Evolutionary conservation across 1,140 invertebrate species (phyloP), one percentile per base, ranked within the genome.

Genomic region (Rhizoglyphus robini): DNA sequence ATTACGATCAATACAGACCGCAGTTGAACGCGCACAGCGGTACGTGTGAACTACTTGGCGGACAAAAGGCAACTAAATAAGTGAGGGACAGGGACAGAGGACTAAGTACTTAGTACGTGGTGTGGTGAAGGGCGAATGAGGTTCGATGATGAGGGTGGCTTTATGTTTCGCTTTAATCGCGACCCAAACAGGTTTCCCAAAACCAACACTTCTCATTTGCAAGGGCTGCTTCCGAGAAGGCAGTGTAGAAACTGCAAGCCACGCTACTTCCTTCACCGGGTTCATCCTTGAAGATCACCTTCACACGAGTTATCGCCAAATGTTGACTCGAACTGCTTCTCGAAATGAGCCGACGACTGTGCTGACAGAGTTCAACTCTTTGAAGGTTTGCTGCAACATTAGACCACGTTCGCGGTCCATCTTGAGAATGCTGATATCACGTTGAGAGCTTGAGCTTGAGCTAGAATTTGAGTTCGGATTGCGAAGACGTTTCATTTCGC

Each of bases 201-300:
- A n/a, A n/a, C n/a, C n/a, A n/a, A n/a, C n/a, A 78, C 77, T 93
- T 91, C 70, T 96, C 91, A 73, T 90, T 88, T 4, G 88, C 87
- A 38, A 96, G 78, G 41, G 98, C 79, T 38, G 93, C 92, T 83
- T 80, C 69, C 48, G 68, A 91, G 66, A 99, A 85, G 20, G 94
- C 95, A 0, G 96, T 97, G 76, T 98, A 99, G 78, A 99, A 99
- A 72, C 90, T 94, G 68, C 96, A 80, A 0, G 94, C 92, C 3
- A 99, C 96, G 8, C 96, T 96, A 63, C 88, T 93, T 47, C 96
- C 96, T 79, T 99, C 96, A 23, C 96, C 96, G n/a, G 96, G 95
- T 78, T 99, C 96, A 77, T 99, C 95, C 73, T 94, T 92, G 76
- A 99, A 99, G 5, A 91, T 96, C 1, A 78, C 76, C 79, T 94